Evolutionary conservation across 2,113 vertebrate species (phyloP).

Genomic region (Lophotis ruficrista): DNA sequence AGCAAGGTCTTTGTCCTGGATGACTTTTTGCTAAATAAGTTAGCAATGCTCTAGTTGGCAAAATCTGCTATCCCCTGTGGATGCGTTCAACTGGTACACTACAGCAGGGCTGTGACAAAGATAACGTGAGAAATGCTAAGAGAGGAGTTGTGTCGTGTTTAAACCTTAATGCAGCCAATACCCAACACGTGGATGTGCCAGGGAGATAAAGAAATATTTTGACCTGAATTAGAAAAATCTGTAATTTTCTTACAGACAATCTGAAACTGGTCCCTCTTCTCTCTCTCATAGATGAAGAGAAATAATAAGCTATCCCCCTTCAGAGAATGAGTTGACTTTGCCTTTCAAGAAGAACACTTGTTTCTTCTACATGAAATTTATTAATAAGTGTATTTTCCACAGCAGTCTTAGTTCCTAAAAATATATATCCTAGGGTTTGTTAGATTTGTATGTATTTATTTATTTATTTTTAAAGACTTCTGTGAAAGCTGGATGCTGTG

Average conservation of each 20-base stretch:
- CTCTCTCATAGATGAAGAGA: neutral
- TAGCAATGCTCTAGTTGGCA: constrained; percentile 51
- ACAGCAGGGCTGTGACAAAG: neutral
- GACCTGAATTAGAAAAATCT: neutral
- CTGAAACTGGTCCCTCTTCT: neutral
- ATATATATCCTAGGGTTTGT: neutral
- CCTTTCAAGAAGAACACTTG: neutral
- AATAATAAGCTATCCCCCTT: neutral
- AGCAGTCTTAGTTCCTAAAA: neutral
- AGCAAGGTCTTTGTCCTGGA: constrained; percentile 45
- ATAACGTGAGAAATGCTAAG: neutral
- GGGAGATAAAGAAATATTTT: neutral
- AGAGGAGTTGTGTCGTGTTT: neutral
- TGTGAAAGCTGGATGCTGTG: neutral
- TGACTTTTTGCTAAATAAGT: constrained; percentile 57
- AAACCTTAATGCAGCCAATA: neutral
- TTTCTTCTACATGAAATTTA: neutral
- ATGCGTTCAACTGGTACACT: neutral
- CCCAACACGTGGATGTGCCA: fast-evolving
- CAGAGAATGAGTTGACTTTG: neutral
- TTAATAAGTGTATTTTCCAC: neutral
- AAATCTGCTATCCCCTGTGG: neutral
- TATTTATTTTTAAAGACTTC: neutral
- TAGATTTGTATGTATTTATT: neutral
- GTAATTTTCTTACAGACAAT: neutral